A percentile compares a stretch with the other conserved stretches of the same genome.
phyloP scores from a whole-genome alignment of 1,140 invertebrate species.

The Calycopis cecrops region DNA sequence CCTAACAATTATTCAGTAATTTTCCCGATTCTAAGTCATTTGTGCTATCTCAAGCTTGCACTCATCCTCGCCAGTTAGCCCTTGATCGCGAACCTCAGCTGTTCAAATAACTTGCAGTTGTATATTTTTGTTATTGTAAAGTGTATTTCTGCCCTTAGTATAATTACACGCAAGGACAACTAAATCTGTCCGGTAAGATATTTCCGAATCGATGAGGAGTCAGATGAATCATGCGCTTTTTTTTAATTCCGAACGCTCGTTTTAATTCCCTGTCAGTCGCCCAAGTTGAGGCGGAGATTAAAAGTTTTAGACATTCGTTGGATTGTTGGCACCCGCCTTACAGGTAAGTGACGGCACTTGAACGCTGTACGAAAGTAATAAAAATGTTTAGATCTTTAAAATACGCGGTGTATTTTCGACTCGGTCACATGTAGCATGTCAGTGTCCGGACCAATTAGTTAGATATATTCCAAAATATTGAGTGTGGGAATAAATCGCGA shows the following conservation, averaged over 20 bases:
- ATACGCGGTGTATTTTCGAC: slow-evolving; percentile 11
- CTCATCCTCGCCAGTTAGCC: too few relatives aligned
- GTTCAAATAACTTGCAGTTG: too few relatives aligned
- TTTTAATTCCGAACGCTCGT: slow-evolving; percentile 47
- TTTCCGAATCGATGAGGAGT: slow-evolving; percentile 65
- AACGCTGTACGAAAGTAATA: not conserved
- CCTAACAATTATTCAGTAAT: too few relatives aligned
- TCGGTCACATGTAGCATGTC: slow-evolving; percentile 27
- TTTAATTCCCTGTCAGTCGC: slow-evolving; percentile 54
- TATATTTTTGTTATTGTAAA: slow-evolving; percentile 7
- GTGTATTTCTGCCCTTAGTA: slow-evolving; percentile 61
- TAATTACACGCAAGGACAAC: slow-evolving; percentile 64
- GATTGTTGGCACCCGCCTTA: slow-evolving; percentile 46
- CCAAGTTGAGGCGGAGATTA: slow-evolving; percentile 48
- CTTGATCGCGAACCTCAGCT: too few relatives aligned
- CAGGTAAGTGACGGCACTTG: slow-evolving; percentile 20
- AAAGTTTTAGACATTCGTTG: slow-evolving; percentile 53
- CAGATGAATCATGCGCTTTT: slow-evolving; percentile 62
- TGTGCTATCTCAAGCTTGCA: too few relatives aligned
- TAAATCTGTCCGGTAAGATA: slow-evolving; percentile 58
- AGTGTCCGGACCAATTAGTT: slow-evolving; percentile 37
- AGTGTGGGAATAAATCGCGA: slow-evolving; percentile 31
- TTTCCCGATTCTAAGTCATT: too few relatives aligned
- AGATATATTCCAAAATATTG: slow-evolving; percentile 36
- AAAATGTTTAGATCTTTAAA: slow-evolving; percentile 33